Evolutionary conservation across 2,797 vertebrate genomes (phyloP).

Genomic region (Erethizon dorsatum): DNA sequence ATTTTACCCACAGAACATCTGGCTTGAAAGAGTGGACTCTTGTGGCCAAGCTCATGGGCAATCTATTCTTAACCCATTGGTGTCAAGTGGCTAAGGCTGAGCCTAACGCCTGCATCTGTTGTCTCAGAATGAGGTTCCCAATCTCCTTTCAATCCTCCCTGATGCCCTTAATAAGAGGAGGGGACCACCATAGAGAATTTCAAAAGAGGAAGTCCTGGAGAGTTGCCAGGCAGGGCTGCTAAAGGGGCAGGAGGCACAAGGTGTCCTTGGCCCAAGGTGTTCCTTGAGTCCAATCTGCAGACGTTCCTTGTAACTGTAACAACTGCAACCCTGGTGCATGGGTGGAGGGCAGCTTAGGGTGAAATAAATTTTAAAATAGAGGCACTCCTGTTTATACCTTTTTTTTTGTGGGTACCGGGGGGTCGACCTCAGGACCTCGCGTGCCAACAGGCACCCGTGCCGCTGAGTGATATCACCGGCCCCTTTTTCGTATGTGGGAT

Average conservation of each 20-base stretch:
- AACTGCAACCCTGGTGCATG: not conserved
- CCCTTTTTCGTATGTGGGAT: no score
- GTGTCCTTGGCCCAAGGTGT: not conserved
- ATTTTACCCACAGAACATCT: no score
- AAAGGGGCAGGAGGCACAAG: not conserved
- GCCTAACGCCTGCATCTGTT: not conserved
- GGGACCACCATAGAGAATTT: not conserved
- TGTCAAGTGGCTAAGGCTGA: not conserved
- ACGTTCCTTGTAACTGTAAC: not conserved
- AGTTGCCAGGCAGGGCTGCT: not conserved
- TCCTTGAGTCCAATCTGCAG: no score
- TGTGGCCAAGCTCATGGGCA: not conserved
- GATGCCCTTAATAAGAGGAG: not conserved
- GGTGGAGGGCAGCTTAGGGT: not conserved
- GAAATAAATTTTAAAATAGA: not conserved
- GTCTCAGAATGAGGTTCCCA: not conserved
- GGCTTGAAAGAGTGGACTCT: not conserved
- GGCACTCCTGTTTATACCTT: not conserved
- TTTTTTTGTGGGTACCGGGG: no score
- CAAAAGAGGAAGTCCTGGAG: not conserved
- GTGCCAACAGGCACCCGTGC: no score
- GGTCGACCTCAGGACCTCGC: no score
- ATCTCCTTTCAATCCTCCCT: not conserved
- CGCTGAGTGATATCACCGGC: no score
- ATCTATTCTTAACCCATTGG: not conserved